Conservation (phyloP, 2,113 vertebrate genomes). For the Cyprinus carpio region DNA sequence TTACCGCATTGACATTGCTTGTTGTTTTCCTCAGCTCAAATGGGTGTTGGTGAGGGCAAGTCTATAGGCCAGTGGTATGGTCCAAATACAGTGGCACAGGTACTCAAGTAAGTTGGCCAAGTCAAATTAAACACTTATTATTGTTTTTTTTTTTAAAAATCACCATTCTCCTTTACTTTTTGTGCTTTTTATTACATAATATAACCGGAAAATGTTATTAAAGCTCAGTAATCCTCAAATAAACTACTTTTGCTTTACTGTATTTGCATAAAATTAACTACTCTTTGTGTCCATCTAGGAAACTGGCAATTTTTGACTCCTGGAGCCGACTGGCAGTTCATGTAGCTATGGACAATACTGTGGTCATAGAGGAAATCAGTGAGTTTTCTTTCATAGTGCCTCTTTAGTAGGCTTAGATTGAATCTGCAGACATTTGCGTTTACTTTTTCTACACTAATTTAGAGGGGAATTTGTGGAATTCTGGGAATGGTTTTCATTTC, state of each 20-base stretch:
- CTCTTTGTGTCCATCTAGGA: slow-evolving; percentile 73
- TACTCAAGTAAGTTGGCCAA: slow-evolving; percentile 87
- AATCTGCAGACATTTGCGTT: background rate
- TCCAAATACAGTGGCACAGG: slow-evolving; percentile 97
- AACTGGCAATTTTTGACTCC: slow-evolving; percentile 90
- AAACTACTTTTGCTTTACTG: background rate
- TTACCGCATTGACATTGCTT: background rate
- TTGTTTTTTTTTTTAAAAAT: background rate
- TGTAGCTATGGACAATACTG: slow-evolving; percentile 99
- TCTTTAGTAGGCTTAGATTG: background rate
- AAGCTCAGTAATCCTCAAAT: background rate
- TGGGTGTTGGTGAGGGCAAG: slow-evolving; percentile 98
- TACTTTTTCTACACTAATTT: background rate
- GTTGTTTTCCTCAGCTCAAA: slow-evolving; percentile 84
- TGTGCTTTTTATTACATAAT: background rate
- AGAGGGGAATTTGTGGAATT: background rate
- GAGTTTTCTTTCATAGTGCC: slow-evolving; percentile 70
- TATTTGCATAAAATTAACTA: background rate
- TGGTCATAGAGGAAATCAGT: slow-evolving; percentile 97
- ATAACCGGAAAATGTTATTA: background rate
- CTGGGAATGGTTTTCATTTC: background rate
- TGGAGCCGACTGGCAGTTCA: slow-evolving; percentile 96
- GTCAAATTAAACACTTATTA: background rate
- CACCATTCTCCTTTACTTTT: background rate
- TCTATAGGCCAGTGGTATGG: slow-evolving; percentile 99